A percentile compares a stretch with the other conserved stretches of the same genome.
Conservation (phyloP, 2,888 invertebrate genomes). For the Dicyrtomina minuta region DNA sequence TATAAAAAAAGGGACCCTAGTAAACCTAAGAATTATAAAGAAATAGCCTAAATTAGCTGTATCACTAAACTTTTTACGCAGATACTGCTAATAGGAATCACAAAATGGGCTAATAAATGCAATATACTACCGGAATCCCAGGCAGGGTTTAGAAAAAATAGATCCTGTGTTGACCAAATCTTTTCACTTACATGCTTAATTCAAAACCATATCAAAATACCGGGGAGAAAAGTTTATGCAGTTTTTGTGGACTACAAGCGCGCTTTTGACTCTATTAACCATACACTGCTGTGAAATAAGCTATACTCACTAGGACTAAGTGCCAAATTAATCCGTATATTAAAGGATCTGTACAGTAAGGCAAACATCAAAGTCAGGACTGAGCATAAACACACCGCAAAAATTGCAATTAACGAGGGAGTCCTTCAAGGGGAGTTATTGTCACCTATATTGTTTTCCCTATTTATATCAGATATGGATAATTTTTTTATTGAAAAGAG, state of each 20-base stretch:
- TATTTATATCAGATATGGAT: too few species aligned
- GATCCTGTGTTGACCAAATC: too few species aligned
- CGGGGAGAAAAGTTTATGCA: neutral
- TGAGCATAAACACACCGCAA: too few species aligned
- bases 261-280: neutral
- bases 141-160: too few species aligned
- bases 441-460: too few species aligned
- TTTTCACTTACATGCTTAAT: too few species aligned
- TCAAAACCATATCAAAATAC: neutral
- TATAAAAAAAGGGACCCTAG: neutral
- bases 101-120: neutral
- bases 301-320: neutral
- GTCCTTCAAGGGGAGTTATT: too few species aligned
- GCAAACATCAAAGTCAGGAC: too few species aligned
- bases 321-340: neutral
- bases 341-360: too few species aligned
- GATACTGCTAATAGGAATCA: neutral
- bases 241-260: conserved; percentile 6
- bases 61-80: neutral
- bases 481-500: too few species aligned
- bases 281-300: neutral
- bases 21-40: conserved; percentile 2
- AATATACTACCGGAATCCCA: too few species aligned
- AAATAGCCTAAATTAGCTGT: neutral
- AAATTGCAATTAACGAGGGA: too few species aligned